Conservation (phyloP, 2,797 vertebrate species). For the Saxicola maurus region DNA sequence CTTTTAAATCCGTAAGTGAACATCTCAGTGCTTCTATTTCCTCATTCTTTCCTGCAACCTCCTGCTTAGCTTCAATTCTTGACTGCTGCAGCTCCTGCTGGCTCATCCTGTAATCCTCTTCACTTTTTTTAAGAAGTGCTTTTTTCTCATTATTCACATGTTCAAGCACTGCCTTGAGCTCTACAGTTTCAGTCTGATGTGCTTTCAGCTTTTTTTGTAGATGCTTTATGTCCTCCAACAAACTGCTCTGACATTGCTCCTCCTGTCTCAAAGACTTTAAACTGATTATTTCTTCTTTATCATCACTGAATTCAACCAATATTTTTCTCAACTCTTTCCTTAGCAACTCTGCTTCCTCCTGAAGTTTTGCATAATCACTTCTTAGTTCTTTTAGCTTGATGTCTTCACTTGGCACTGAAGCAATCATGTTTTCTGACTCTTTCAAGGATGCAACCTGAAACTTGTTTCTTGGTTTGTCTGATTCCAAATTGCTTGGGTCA, state of each 20-base stretch:
- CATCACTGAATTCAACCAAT: constrained; percentile 29
- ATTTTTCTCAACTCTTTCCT: constrained; percentile 64
- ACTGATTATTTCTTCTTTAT: constrained; percentile 41
- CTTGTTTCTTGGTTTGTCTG: constrained; percentile 57
- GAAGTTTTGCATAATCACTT: constrained; percentile 43
- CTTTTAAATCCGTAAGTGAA: constrained; percentile 39
- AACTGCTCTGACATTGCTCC: constrained; percentile 32
- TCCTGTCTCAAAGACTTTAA: constrained; percentile 1
- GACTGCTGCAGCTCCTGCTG: constrained; percentile 57
- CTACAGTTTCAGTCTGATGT: constrained; percentile 22
- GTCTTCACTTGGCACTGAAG: constrained; percentile 56
- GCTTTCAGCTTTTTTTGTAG: constrained; percentile 57
- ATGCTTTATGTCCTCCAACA: constrained; percentile 28
- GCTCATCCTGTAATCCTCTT: constrained; percentile 14
- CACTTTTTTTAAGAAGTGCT: constrained; percentile 12
- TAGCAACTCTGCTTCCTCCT: constrained; percentile 35
- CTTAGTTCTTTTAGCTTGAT: constrained; percentile 28
- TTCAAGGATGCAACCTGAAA: not conserved
- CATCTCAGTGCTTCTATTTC: constrained; percentile 58
- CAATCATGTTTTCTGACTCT: constrained; percentile 32
- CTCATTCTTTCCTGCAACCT: constrained; percentile 62
- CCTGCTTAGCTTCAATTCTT: constrained; percentile 33
- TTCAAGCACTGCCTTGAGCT: constrained; percentile 40
- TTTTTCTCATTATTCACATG: constrained; percentile 37
- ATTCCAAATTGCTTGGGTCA: constrained; percentile 39